Percentiles rank a stretch among this genome's conserved stretches.
Conservation (phyloP, 30 jellyfish, hydroid and myxozoan genomes). For the Mastigias papua region DNA sequence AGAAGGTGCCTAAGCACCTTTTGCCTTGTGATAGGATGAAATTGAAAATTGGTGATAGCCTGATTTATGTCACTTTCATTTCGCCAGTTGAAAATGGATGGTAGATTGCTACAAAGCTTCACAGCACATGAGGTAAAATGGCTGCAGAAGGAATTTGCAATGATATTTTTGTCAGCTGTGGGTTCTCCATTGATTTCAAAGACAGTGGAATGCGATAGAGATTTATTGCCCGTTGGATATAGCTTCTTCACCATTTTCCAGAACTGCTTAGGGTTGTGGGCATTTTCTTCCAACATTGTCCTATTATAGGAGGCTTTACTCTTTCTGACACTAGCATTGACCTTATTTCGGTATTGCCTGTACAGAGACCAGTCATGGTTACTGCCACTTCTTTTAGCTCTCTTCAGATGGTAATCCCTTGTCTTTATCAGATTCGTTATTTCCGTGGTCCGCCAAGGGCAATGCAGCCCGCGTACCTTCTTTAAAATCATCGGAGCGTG, state of each 20-base stretch:
- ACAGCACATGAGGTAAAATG: conserved; percentile 66
- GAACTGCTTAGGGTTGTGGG: conserved; percentile 69
- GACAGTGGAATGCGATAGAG: conserved; percentile 56
- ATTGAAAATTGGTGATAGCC: conserved; percentile 63
- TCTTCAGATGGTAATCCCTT: conserved; percentile 48
- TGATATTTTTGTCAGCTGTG: conserved; percentile 65
- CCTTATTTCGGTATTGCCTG: conserved; percentile 72
- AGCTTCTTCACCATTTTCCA: conserved; percentile 71
- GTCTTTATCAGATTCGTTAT: conserved; percentile 61
- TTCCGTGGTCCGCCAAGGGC: conserved; percentile 75
- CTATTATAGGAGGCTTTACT: conserved; percentile 66
- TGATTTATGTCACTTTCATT: conserved; percentile 71
- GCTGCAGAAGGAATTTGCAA: conserved; percentile 75
- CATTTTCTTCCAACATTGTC: conserved; percentile 64
- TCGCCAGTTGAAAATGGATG: conserved; percentile 70
- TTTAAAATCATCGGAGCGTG: conserved; percentile 58
- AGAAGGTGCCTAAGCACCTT: conserved; percentile 30
- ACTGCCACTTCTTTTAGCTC: conserved; percentile 72
- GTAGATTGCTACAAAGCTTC: conserved; percentile 72
- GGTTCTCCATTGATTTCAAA: conserved; percentile 72
- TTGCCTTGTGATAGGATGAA: conserved; percentile 1
- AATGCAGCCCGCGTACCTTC: conserved; percentile 63
- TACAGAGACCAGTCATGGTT: conserved; percentile 32
- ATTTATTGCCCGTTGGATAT: conserved; percentile 67
- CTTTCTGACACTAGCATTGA: conserved; percentile 58